These are phyloP conservation scores for Cephalopterus ornatus DNA, from an alignment of 2,113 vertebrate species.

Conservation along the genomic window DNA sequence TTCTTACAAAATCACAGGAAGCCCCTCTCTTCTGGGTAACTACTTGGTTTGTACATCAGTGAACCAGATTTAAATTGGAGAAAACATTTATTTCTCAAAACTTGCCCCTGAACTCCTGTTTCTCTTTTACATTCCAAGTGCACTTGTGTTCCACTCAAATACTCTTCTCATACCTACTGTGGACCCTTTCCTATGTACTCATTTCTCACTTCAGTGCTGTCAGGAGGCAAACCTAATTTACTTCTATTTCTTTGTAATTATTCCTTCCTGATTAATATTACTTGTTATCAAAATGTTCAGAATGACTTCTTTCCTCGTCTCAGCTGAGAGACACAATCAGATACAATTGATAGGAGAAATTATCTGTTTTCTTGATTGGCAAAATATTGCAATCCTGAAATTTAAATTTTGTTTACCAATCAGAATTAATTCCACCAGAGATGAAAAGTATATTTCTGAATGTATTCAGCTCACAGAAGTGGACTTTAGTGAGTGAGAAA, in stretches of 20 bases:
- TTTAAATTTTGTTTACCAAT: conserved; percentile 13
- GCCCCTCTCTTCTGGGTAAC: neutral
- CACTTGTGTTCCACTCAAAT: conserved; percentile 40
- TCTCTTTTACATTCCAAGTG: conserved; percentile 28
- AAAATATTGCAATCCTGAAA: conserved; percentile 32
- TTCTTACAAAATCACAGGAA: neutral
- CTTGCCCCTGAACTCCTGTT: neutral
- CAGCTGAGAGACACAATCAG: conserved; percentile 51
- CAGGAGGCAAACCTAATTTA: conserved; percentile 51
- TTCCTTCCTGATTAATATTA: conserved; percentile 57
- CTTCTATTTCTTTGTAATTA: conserved; percentile 62
- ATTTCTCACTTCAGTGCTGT: conserved; percentile 66
- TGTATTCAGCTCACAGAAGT: neutral
- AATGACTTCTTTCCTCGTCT: conserved; percentile 47
- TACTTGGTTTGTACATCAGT: conserved; percentile 1
- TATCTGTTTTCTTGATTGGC: conserved; percentile 41
- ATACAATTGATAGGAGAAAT: conserved; percentile 47
- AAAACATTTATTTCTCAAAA: conserved; percentile 6
- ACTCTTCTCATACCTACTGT: conserved; percentile 20
- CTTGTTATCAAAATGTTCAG: conserved; percentile 55
- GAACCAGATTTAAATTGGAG: conserved; percentile 36
- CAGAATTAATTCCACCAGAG: neutral
- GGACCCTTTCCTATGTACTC: neutral
- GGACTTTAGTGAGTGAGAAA: neutral
- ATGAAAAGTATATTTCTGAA: neutral